Conservation (phyloP, 2,113 vertebrate species). For the Proteles cristata region DNA sequence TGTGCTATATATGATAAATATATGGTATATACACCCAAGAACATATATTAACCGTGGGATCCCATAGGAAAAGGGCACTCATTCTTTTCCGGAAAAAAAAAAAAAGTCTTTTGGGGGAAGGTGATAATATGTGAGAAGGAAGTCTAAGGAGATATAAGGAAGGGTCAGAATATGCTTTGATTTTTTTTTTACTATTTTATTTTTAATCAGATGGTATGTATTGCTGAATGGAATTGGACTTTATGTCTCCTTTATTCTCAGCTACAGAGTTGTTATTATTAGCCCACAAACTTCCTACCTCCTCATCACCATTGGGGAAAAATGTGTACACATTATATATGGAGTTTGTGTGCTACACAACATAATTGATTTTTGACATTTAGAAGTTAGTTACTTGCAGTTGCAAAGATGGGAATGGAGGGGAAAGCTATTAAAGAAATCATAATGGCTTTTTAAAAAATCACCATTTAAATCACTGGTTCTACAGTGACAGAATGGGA, state of each 20-base stretch:
- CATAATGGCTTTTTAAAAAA: neutral
- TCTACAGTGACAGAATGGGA: neutral
- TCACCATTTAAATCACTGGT: neutral
- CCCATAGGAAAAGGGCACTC: neutral
- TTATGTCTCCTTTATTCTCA: neutral
- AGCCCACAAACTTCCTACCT: neutral
- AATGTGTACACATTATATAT: neutral
- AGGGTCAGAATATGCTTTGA: neutral
- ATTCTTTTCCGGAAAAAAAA: neutral
- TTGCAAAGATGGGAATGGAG: neutral
- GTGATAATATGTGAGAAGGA: neutral
- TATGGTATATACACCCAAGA: neutral
- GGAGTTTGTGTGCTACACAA: neutral
- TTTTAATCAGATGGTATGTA: neutral
- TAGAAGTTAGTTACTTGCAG: constrained; percentile 15
- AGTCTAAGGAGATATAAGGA: neutral
- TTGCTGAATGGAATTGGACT: neutral
- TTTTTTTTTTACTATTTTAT: neutral
- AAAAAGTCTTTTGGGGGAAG: neutral
- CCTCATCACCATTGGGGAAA: neutral
- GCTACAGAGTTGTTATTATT: neutral
- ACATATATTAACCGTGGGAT: neutral
- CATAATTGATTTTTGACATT: constrained; percentile 42
- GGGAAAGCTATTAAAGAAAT: neutral
- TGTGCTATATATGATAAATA: neutral